Evolutionary conservation across 2,888 invertebrate genomes (phyloP).

Genomic region (Epistrophe eligans): DNA sequence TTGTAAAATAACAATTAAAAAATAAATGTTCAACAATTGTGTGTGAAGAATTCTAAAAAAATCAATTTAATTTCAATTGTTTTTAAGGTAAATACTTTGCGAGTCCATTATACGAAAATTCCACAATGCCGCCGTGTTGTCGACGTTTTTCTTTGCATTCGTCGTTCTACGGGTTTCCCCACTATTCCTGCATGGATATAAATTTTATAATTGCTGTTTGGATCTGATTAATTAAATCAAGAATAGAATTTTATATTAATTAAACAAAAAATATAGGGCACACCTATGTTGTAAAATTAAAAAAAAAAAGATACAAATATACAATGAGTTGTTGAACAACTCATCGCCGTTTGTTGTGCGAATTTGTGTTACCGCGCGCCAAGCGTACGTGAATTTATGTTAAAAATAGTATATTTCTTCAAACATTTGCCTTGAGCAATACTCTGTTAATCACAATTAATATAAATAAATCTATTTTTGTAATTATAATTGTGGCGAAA

Average conservation of each 20-base stretch:
- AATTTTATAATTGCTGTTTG: conserved; percentile 38
- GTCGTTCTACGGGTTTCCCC: conserved; percentile 21
- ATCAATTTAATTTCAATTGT: conserved; percentile 39
- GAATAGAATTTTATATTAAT: not conserved
- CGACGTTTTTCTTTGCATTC: not conserved
- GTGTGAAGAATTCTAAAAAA: conserved; percentile 3
- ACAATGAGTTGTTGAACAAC: conserved; percentile 4
- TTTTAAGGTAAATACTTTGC: conserved; percentile 55
- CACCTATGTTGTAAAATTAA: conserved; percentile 55
- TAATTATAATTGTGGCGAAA: conserved; percentile 27
- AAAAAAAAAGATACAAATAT: conserved; percentile 22
- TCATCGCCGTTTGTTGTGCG: conserved; percentile 24
- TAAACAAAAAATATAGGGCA: conserved; percentile 47
- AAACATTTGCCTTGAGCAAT: conserved; percentile 29
- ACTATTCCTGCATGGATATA: not conserved
- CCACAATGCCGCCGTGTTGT: conserved; percentile 37
- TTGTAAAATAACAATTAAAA: not conserved
- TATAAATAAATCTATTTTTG: conserved; percentile 65
- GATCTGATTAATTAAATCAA: conserved; percentile 52
- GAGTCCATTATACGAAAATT: conserved; percentile 28
- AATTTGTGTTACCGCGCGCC: conserved; percentile 39
- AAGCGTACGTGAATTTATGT: conserved; percentile 66
- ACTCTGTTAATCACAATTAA: conserved; percentile 38
- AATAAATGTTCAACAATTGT: conserved; percentile 42
- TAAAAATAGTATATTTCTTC: conserved; percentile 68